Evolutionary conservation across 1,140 invertebrate genomes (phyloP).

Genomic region (Brachionus plicatilis): DNA sequence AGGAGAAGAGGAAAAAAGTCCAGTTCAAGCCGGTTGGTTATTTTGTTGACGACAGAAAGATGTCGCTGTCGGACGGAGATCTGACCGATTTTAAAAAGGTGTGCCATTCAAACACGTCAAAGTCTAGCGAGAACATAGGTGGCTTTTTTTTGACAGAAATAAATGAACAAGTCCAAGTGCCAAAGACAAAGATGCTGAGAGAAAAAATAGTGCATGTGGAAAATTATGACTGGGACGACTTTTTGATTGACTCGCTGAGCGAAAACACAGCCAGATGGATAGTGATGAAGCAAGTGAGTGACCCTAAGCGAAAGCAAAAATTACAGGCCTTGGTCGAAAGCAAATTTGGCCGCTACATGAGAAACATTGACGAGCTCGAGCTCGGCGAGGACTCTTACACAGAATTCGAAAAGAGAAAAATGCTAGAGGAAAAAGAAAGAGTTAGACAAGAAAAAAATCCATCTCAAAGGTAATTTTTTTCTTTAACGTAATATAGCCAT

Average conservation of each 20-base stretch:
- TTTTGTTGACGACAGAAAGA: not conserved
- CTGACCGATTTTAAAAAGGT: not conserved
- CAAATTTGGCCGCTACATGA: not conserved
- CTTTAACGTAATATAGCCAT: no score
- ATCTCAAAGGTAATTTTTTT: not conserved
- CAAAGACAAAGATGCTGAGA: not conserved
- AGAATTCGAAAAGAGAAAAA: constrained; percentile 4
- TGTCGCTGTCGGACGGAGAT: not conserved
- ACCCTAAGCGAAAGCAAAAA: constrained; percentile 19
- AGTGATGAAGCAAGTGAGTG: not conserved
- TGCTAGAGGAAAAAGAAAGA: constrained; percentile 10
- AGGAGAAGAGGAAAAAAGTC: not conserved
- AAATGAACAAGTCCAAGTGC: not conserved
- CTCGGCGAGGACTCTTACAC: not conserved
- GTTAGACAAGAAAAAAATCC: not conserved
- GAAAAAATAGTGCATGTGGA: not conserved
- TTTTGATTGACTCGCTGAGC: constrained; percentile 6
- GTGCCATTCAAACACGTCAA: not conserved
- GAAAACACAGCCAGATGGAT: constrained; percentile 35
- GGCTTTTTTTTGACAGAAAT: constrained; percentile 20
- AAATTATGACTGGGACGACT: constrained; percentile 19
- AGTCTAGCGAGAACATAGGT: not conserved
- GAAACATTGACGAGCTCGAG: not conserved
- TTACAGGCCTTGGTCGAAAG: not conserved
- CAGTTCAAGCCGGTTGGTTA: not conserved